Base-by-base conservation (phyloP, 2,888 invertebrate species). In the Eremobia ochroleuca region DNA sequence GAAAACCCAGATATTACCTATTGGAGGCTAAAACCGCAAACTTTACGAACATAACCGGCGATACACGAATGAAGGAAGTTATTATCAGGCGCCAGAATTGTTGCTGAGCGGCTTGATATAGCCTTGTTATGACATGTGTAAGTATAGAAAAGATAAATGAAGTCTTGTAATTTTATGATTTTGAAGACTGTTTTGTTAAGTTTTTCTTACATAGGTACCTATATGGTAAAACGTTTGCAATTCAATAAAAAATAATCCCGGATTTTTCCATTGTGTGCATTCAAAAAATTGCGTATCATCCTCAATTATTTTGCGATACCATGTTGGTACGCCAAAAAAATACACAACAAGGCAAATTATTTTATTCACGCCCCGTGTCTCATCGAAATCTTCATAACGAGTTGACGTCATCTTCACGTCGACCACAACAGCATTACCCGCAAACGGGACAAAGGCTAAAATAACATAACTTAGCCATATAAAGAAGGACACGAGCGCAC, bases 401-500 rank as follows among this genome's bases (percentile, higher is more conserved):
- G 43, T 68, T 74, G 79, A 78, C 61, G 73, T 72, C 72, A 77
- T 64, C 65, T 75, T 64, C 21, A 55, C 61, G 49, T 43, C 74
- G n/a, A 66, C 65, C 69, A 77, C 74, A 72, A 71, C 76, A 82
- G 69, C 70, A 68, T 90, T 88, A 86, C 90, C 91, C 90, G 76
- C 90, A 89, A 91, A 88, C 83, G 87, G 88, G 88, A 87, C 89
- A 86, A 87, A 90, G 88, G 86, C 89, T 89, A 92, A 93, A 93
- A 93, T 91, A 93, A 92, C 93, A 94, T 94, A 94, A 94, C 91
- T 91, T 91, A 82, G 80, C 95, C 95, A 94, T 94, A 95, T 95
- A 95, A 94, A 95, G 95, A 93, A 94, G 94, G 94, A 94, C 94
- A 90, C 91, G 93, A 93, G 90, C 92, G 93, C 87, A 91, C 95